Evolutionary conservation across 2,888 invertebrate species (phyloP).

Genomic region (Diaphora mendica): DNA sequence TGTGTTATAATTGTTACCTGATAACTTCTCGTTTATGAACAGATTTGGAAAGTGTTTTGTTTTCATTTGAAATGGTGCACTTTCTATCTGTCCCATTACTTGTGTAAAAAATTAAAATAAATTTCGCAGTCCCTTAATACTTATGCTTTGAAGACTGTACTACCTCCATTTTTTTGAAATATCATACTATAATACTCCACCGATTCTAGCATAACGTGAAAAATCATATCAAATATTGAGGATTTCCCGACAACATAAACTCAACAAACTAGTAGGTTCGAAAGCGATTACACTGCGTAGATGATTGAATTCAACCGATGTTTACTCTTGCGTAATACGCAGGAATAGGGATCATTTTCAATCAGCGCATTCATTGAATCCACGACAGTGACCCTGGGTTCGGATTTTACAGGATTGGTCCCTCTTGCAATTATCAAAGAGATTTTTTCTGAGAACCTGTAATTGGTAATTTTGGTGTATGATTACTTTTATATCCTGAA

Average conservation of each 20-base stretch:
- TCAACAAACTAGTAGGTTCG: neutral
- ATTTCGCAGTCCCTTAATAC: no score
- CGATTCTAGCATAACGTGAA: neutral
- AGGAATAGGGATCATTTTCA: conserved; percentile 49
- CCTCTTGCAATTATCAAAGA: neutral
- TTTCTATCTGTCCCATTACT: no score
- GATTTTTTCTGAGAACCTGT: neutral
- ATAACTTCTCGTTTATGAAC: no score
- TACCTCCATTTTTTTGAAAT: no score
- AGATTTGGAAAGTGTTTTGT: no score
- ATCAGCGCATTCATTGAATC: conserved; percentile 47
- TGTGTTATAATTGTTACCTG: no score
- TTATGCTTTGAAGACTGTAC: no score
- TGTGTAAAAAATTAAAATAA: no score
- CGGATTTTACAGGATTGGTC: conserved; percentile 9
- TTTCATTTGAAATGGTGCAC: no score
- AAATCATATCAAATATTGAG: neutral
- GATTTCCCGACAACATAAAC: neutral
- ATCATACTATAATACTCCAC: neutral
- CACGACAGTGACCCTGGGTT: conserved; percentile 24
- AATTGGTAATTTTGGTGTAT: conserved; percentile 3
- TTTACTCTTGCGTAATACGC: conserved; percentile 36
- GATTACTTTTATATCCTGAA: neutral
- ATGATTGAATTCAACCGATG: conserved; percentile 44
- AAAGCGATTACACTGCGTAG: conserved; percentile 30